Conservation (phyloP, 2,113 vertebrate species). For the Nesogale talazaci region DNA sequence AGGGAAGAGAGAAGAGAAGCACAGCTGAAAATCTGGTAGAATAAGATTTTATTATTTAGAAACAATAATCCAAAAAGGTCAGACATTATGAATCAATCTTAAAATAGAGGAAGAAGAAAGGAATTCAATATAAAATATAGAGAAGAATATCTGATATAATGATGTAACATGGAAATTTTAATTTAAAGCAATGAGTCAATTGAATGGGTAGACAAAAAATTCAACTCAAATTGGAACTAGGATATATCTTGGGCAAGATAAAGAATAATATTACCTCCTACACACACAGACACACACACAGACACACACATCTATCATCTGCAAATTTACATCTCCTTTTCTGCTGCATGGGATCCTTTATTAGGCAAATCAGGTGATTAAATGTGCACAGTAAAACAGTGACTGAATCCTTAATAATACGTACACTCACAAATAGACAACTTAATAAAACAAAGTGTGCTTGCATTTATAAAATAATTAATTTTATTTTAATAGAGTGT, state of each 20-base stretch:
- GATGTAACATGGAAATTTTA: background rate
- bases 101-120: background rate
- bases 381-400: background rate
- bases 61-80: background rate
- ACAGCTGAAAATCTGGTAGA: background rate
- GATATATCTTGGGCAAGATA: no score
- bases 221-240: no score
- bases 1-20: background rate
- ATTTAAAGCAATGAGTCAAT: no score
- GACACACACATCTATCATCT: background rate
- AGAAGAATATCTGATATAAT: background rate
- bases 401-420: background rate
- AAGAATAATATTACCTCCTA: background rate
- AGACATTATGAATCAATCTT: background rate
- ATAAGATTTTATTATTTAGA: background rate
- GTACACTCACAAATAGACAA: background rate
- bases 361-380: background rate
- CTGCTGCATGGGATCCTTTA: background rate
- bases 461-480: background rate
- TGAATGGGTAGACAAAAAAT: no score
- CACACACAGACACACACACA: no score
- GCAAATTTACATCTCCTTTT: background rate
- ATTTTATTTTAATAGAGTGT: background rate
- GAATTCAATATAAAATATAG: background rate
- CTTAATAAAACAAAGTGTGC: background rate